Evolutionary conservation across 2,888 invertebrate species (phyloP), one percentile per base, ranked within the genome.

Genomic region (Coenonympha glycerion): DNA sequence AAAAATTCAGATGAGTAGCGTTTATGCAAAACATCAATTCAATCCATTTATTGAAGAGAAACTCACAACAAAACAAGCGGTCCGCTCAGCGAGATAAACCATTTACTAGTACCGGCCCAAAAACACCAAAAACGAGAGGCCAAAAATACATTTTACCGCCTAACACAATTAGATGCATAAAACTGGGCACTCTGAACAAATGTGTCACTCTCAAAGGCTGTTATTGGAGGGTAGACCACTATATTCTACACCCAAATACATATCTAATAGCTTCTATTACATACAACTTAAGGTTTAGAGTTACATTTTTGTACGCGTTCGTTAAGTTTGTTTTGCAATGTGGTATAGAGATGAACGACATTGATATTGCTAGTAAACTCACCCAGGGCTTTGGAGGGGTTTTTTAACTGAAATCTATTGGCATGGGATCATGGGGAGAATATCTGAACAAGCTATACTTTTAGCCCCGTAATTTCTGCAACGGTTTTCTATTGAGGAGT

Each of bases 81-180:
- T 8, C 21, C 47, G 31, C 40, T 37, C 18, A 22, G 13, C 37
- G 24, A 48, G 34, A 48, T 48, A 41, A 48, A 41, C 41, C 47
- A 47, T 47, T 37, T 47, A 37, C 37, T 16, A 15, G 4, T 37
- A 37, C 37, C 16, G 21, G 4, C 4, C 18, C 24, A 39, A 24
- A 44, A 44, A 31, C 21, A 15, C 47, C 26, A 48, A 18, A 41
- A 41, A 26, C 33, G 26, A 15, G 19, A 41, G 40, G 31, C 30
- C 13, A 22, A 44, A 44, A 44, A 44, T 44, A 44, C 44, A 21
- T 44, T 44, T 44, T 31, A 30, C 30, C 21, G 9, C 44, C 53
- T 49, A 53, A 53, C 53, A 49, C 53, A 53, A 53, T 53, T 53
- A 53, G 53, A 53, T 46, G 49, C 36, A 53, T 49, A 49, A 46